Conservation (phyloP, 92 coral and sea anemone genomes). For the Anthopleura xanthogrammica region DNA sequence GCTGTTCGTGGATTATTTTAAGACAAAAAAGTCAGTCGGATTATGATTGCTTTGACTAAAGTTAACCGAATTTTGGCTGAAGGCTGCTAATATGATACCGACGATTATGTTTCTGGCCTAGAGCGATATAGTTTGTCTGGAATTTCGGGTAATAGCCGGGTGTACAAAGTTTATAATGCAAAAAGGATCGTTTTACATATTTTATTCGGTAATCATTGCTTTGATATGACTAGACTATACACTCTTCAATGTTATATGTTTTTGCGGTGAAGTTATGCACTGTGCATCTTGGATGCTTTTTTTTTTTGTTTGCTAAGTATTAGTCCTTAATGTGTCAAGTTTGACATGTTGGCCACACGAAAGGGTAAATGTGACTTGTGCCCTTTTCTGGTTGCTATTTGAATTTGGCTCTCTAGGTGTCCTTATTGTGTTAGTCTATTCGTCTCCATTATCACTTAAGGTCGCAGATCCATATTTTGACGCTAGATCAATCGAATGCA, state of each 20-base stretch:
- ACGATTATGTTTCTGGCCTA: neutral
- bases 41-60: neutral
- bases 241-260: neutral
- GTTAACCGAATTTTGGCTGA: neutral
- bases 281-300: neutral
- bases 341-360: slow-evolving; percentile 11
- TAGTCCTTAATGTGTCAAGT: slow-evolving; percentile 10
- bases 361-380: slow-evolving; percentile 5
- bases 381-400: slow-evolving; percentile 15
- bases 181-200: neutral
- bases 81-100: neutral
- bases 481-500: slow-evolving; percentile 27
- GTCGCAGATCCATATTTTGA: slow-evolving; percentile 15
- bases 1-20: slow-evolving; percentile 5
- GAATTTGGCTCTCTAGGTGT: slow-evolving; percentile 4
- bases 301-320: slow-evolving; percentile 13
- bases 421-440: neutral
- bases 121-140: neutral
- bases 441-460: slow-evolving; percentile 9
- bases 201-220: neutral
- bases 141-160: neutral
- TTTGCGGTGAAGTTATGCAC: neutral
- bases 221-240: neutral
- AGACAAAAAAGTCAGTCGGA: neutral
- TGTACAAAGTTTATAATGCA: neutral